Evolutionary conservation across 2,797 vertebrate species (phyloP).

Genomic region (Pygocentrus nattereri): DNA sequence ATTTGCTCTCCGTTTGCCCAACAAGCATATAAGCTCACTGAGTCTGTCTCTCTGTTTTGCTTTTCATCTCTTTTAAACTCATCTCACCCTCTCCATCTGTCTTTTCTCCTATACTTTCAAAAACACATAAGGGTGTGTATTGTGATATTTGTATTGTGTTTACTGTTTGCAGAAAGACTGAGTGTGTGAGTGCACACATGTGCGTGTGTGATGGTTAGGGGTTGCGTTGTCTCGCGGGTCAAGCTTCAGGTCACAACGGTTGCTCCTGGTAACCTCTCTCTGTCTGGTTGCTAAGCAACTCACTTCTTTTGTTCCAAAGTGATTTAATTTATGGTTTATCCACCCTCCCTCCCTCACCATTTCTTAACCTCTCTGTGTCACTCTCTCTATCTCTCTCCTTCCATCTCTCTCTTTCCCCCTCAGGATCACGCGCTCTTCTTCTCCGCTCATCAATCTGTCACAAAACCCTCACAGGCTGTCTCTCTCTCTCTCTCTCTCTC

Average conservation of each 20-base stretch:
- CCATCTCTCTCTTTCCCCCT: constrained; percentile 45
- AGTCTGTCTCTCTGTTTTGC: constrained; percentile 25
- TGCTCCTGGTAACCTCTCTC: constrained; percentile 74
- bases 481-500: neutral
- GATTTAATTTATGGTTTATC: constrained; percentile 82
- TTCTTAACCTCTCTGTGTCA: constrained; percentile 52
- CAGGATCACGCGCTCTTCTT: constrained; percentile 37
- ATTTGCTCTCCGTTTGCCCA: neutral
- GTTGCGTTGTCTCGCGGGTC: constrained; percentile 76
- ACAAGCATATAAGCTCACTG: neutral
- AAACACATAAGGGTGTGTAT: constrained; percentile 22
- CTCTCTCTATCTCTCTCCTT: constrained; percentile 43
- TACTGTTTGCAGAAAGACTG: constrained; percentile 22
- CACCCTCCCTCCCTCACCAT: constrained; percentile 46
- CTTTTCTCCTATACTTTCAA: neutral
- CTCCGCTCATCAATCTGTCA: constrained; percentile 54
- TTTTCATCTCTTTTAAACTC: constrained; percentile 3
- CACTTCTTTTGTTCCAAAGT: constrained; percentile 80
- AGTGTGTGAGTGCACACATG: constrained; percentile 24
- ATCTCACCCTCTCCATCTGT: neutral
- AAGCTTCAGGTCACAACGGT: constrained; percentile 78
- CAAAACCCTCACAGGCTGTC: constrained; percentile 25
- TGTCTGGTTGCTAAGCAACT: constrained; percentile 80
- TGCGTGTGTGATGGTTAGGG: constrained; percentile 33
- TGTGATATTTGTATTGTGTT: constrained; percentile 31